Base-by-base conservation (phyloP, 2,113 vertebrate genomes). In the Rhinogobius similis region DNA sequence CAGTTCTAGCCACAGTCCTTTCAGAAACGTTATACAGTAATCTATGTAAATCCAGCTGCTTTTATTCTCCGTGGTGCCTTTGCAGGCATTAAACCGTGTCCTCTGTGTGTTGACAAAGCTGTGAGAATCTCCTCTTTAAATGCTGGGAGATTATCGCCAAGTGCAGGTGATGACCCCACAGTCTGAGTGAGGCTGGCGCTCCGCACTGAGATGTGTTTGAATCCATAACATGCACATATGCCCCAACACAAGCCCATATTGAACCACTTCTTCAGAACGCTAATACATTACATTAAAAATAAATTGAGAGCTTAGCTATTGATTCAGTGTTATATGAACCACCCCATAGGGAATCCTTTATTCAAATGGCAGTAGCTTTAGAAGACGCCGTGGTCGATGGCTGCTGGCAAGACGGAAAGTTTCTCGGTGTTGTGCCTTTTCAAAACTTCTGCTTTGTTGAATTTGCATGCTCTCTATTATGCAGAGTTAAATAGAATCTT, bases 131-230 rank as follows among this genome's bases (percentile, higher is more conserved):
- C 29, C 29, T 73, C 63, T 63, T 48, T 36, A 77, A 85, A 76
- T 18, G 27, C 26, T n/a, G 73, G 39, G 26, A 81, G 88, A 86
- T 89, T 88, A 89, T 73, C 53, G 62, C 65, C 20, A 70, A 78
- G 77, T 62, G 32, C 71, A 89, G 83, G 82, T 79, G 75, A 82
- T 86, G 83, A 90, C 88, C 90, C 75, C 77, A 52, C 69, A 62
- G 72, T 85, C 81, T 86, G 79, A 82, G 67, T 65, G 56, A 12
- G 55, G 76, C 75, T 76, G n/a, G n/a, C n/a, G n/a, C n/a, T n/a
- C n/a, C n/a, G n/a, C n/a, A n/a, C n/a, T n/a, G n/a, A n/a, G n/a
- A n/a, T n/a, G n/a, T n/a, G n/a, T n/a, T 75, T 63, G 55, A 67
- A 79, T 70, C 52, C 62, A 63, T 43, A n/a, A 36, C 71, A 59